phyloP scores from a whole-genome alignment of 2,797 vertebrate species.

The Heterohyrax brucei region DNA sequence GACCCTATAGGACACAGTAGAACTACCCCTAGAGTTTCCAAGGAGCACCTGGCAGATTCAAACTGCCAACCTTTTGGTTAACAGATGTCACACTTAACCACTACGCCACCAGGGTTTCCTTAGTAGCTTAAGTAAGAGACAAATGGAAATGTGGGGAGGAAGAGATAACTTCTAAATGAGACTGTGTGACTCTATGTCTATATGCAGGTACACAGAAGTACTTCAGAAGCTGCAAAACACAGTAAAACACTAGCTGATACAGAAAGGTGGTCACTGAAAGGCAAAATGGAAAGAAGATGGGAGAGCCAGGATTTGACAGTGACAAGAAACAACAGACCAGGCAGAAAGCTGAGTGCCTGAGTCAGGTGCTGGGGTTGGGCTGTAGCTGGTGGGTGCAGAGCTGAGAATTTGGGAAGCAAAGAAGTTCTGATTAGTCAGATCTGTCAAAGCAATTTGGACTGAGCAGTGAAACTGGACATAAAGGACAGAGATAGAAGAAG shows the following conservation, averaged over 20 bases:
- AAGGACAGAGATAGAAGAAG: not conserved
- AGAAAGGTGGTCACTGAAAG: not conserved
- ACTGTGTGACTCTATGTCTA: not conserved
- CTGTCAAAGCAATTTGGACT: not conserved
- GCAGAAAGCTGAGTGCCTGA: not conserved
- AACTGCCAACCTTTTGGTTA: too few species aligned
- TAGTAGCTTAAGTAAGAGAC: conserved; percentile 1
- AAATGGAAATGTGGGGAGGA: not conserved
- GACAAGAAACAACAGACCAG: not conserved
- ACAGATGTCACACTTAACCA: too few species aligned
- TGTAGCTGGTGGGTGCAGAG: not conserved
- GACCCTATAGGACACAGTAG: too few species aligned
- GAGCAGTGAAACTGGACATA: not conserved
- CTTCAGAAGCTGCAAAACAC: conserved; percentile 1
- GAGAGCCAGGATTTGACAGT: not conserved
- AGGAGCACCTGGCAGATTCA: too few species aligned
- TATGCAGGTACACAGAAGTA: not conserved
- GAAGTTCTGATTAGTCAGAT: not conserved
- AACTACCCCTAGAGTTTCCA: too few species aligned
- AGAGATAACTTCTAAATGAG: conserved; percentile 4
- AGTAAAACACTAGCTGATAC: not conserved
- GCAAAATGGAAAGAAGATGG: not conserved
- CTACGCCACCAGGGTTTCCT: not conserved
- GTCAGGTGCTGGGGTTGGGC: not conserved
- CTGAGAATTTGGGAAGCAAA: not conserved